Base-by-base conservation (phyloP, 2,113 vertebrate species). In the Elachura formosa region DNA sequence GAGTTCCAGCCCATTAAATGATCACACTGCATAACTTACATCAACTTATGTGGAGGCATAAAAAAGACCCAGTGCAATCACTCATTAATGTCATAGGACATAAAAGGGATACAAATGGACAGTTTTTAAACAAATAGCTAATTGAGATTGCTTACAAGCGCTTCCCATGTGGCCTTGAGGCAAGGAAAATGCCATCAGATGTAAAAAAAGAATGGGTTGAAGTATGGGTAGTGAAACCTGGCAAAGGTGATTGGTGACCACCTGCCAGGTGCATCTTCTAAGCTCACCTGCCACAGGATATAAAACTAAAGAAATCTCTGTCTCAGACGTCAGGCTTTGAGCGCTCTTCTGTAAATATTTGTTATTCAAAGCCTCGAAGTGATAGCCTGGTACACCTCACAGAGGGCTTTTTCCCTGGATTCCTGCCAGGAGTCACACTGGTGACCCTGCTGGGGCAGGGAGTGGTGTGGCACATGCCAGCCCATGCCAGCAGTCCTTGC, bases 41-140 rank as follows among this genome's bases (percentile, higher is more conserved):
- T 93, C 90, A 64, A 71, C 3, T n/a, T n/a, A n/a, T n/a, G 14
- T 28, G 29, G 7, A 63, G 88, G 85, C 88, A 89, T 91, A 95
- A 96, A 97, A 61, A 14, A 90, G 90, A 81, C 14, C 29, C 83
- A 14, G 75, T 12, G 38, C 67, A n/a, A 96, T 97, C 55, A 29
- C 85, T 97, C 95, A 78, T 55, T 55, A 66, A 75, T 91, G 92
- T 74, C 82, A 90, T 15, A 93, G 63, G 77, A 83, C 84, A 74
- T 90, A 95, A 97, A 97, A 96, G 78, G 75, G 96, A 89, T 90
- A 88, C 92, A 96, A 96, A 90, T 33, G 63, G 81, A 94, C 61
- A 62, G 87, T 93, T 87, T 69, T 38, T 86, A 97, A 97, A 85
- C 84, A 97, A 97, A 97, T 73, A 64, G 74, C 68, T 94, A 92